Percentiles rank a stretch among this genome's conserved stretches.
Conservation (phyloP, 2,113 vertebrate species). For the Monopterus albus region DNA sequence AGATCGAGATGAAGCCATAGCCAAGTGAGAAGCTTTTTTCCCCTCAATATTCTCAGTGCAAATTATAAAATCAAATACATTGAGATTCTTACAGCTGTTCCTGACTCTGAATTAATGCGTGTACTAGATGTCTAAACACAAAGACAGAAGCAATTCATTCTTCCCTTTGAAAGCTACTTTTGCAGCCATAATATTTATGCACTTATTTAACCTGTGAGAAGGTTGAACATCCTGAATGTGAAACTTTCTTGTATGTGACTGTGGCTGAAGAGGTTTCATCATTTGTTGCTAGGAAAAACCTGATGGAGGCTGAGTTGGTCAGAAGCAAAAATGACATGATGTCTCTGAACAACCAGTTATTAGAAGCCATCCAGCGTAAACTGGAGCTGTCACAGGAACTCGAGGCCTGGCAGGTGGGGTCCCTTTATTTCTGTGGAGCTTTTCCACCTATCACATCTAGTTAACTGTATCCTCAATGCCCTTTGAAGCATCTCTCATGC, state of each 20-base stretch:
- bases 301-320: slow-evolving; percentile 85
- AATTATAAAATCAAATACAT: background rate
- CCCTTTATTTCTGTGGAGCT: background rate
- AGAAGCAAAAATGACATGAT: slow-evolving; percentile 83
- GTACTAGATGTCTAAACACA: background rate
- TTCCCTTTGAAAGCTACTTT: background rate
- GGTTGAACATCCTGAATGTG: background rate
- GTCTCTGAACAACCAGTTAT: slow-evolving; percentile 86
- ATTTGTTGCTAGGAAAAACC: slow-evolving; percentile 80
- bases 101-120: background rate
- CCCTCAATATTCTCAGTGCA: background rate
- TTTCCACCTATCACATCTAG: too few species aligned
- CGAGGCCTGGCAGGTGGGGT: slow-evolving; percentile 89
- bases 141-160: background rate
- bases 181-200: background rate
- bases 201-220: too few species aligned
- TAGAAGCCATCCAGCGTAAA: slow-evolving; percentile 88
- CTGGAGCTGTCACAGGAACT: slow-evolving; percentile 87
- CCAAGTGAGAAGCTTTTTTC: slow-evolving; percentile 78
- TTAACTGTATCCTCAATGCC: background rate
- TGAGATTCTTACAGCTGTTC: background rate
- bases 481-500: background rate
- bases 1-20: slow-evolving; percentile 87
- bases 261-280: slow-evolving; percentile 12
- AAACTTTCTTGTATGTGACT: background rate